Percentiles rank a stretch among this genome's conserved stretches.
Evolutionary conservation across 2,888 invertebrate genomes (phyloP).

Genomic region (Callyntrura sp.): DNA sequence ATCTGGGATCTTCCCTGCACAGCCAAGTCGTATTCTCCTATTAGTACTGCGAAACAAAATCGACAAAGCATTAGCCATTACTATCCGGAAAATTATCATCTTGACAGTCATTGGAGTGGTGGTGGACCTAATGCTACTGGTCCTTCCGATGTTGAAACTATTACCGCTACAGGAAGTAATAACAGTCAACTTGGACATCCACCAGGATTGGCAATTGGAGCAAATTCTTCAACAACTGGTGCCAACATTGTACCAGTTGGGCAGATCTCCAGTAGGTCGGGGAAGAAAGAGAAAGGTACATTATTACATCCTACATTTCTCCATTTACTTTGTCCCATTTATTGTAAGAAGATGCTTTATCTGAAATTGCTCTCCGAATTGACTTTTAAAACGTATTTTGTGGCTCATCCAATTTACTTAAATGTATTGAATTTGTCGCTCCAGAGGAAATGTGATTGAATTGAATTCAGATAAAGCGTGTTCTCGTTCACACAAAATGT

Average conservation of each 20-base stretch:
- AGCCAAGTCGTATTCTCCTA: conserved; percentile 82
- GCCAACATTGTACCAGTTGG: conserved; percentile 74
- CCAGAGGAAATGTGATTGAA: conserved; percentile 50
- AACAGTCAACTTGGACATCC: conserved; percentile 72
- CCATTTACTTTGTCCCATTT: not conserved
- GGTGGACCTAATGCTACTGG: conserved; percentile 52
- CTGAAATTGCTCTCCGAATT: conserved; percentile 59
- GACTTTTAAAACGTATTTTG: conserved; percentile 64
- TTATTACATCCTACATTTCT: conserved; percentile 13
- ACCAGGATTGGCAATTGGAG: conserved; percentile 72
- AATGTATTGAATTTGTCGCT: conserved; percentile 66
- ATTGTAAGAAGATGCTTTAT: conserved; percentile 32
- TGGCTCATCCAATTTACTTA: conserved; percentile 74
- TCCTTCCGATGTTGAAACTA: conserved; percentile 59
- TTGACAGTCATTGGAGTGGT: conserved; percentile 75
- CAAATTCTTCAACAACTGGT: conserved; percentile 68
- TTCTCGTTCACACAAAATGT: not conserved
- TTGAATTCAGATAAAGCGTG: conserved; percentile 36
- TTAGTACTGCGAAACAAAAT: conserved; percentile 77
- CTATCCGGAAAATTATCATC: conserved; percentile 76
- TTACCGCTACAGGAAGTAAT: conserved; percentile 70
- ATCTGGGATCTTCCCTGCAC: conserved; percentile 82
- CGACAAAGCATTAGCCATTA: conserved; percentile 77
- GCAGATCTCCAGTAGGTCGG: conserved; percentile 76
- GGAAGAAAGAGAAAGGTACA: conserved; percentile 78